These are phyloP conservation scores for Tetramorium parvispinum DNA, from an alignment of 1,140 invertebrate genomes.

Conservation along the genomic window DNA sequence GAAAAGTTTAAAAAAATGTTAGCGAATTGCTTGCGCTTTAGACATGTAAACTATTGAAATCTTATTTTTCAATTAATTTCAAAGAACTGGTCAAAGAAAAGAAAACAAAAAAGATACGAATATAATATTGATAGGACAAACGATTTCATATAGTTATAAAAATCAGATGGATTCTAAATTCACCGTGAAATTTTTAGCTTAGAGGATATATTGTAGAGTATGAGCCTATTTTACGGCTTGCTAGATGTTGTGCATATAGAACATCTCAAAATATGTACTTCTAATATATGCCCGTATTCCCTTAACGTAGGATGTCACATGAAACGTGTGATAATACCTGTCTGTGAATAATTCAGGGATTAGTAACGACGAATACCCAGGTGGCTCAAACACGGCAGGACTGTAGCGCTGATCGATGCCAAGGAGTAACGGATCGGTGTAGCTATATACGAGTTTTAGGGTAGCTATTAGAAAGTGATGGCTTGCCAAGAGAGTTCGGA, in stretches of 20 bases:
- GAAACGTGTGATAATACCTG: slow-evolving; percentile 60
- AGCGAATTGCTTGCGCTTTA: background rate
- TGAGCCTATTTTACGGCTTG: background rate
- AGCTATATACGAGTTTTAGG: slow-evolving; percentile 74
- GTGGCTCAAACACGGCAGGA: slow-evolving; percentile 32
- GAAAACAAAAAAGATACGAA: background rate
- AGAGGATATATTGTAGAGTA: background rate
- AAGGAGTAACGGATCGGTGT: slow-evolving; percentile 59
- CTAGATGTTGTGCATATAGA: background rate
- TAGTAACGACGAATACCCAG: slow-evolving; percentile 50
- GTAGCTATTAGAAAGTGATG: slow-evolving; percentile 81
- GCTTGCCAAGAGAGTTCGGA: slow-evolving; percentile 73
- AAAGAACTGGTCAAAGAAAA: background rate
- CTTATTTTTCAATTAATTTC: background rate
- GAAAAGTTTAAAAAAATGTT: background rate
- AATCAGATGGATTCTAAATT: background rate
- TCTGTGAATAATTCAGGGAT: slow-evolving; percentile 62
- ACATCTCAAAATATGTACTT: slow-evolving; percentile 30
- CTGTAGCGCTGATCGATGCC: slow-evolving; percentile 50
- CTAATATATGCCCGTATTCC: slow-evolving; percentile 30
- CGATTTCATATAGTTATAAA: background rate
- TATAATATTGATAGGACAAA: background rate
- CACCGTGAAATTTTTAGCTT: background rate
- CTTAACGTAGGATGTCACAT: slow-evolving; percentile 23
- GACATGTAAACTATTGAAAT: slow-evolving; percentile 1